phyloP scores from a whole-genome alignment of 1,140 invertebrate species.

The Lerema accius region DNA sequence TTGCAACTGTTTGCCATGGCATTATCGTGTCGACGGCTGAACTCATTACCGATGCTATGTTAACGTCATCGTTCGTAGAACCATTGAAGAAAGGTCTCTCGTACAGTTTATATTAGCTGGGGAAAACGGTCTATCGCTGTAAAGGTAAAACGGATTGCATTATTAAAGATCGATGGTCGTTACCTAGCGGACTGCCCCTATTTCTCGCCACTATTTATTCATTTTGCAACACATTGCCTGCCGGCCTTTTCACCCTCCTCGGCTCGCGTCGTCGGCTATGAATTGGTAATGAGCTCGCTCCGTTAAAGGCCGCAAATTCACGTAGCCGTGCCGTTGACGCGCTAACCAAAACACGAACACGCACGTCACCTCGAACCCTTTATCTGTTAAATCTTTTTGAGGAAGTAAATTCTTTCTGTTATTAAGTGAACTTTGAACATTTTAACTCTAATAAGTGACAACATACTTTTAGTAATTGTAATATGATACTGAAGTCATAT shows the following conservation, averaged over 20 bases:
- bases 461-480: too few relatives aligned
- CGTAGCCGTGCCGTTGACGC: constrained; percentile 55
- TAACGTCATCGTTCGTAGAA: constrained; percentile 50
- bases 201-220: constrained; percentile 81
- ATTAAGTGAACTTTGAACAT: constrained; percentile 18
- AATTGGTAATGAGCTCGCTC: constrained; percentile 69
- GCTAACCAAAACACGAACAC: constrained; percentile 62
- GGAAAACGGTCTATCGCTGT: constrained; percentile 28
- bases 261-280: constrained; percentile 65
- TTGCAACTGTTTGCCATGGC: constrained; percentile 72
- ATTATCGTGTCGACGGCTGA: constrained; percentile 72
- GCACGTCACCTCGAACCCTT: constrained; percentile 45
- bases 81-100: constrained; percentile 48
- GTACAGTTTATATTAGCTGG: constrained; percentile 19
- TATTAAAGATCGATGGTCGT: constrained; percentile 66
- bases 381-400: constrained; percentile 43
- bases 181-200: constrained; percentile 77
- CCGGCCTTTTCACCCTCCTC: constrained; percentile 69
- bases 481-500: too few relatives aligned
- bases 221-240: constrained; percentile 79
- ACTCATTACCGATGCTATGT: constrained; percentile 64
- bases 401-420: constrained; percentile 28
- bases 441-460: background rate
- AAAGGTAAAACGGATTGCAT: constrained; percentile 55
- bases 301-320: constrained; percentile 78